A percentile compares a stretch with the other conserved stretches of the same genome.
These are phyloP conservation scores for Brachionus plicatilis DNA, from an alignment of 1,140 invertebrate genomes.

Conservation along the genomic window DNA sequence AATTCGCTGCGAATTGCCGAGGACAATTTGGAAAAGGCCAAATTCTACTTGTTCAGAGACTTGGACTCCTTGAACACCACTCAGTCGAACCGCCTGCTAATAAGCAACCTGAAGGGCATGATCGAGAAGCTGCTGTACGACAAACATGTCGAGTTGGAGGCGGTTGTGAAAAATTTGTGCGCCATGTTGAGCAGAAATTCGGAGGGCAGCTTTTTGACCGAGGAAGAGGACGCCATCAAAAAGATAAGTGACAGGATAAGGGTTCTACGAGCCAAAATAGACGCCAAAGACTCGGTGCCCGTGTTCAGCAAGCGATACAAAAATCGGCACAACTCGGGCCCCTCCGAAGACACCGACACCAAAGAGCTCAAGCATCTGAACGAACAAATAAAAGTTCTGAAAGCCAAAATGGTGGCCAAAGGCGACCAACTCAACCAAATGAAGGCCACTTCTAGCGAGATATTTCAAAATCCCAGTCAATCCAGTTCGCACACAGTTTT, in stretches of 20 bases:
- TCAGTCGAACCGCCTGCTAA: neutral
- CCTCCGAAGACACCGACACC: neutral
- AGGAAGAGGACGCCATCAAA: slow-evolving; percentile 31
- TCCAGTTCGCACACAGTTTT: neutral
- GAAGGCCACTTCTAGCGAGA: neutral
- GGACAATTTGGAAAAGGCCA: slow-evolving; percentile 22
- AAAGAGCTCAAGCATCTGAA: slow-evolving; percentile 19
- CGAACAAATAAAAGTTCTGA: slow-evolving; percentile 31
- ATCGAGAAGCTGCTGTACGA: slow-evolving; percentile 12
- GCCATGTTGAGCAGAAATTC: neutral
- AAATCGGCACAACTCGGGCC: neutral
- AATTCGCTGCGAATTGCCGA: neutral
- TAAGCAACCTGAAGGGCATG: neutral
- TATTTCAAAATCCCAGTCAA: slow-evolving; percentile 12
- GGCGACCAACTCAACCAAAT: slow-evolving; percentile 38
- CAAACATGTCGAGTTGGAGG: neutral
- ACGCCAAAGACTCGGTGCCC: neutral
- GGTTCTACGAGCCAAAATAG: neutral
- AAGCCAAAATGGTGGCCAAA: slow-evolving; percentile 30
- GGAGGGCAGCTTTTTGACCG: slow-evolving; percentile 24
- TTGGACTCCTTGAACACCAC: neutral
- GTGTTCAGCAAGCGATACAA: neutral
- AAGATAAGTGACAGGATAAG: slow-evolving; percentile 25
- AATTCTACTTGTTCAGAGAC: slow-evolving; percentile 23
- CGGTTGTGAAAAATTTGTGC: neutral